A percentile compares a stretch with the other conserved stretches of the same genome.
These are phyloP conservation scores for Dysidea cf. avara DNA, from an alignment of 37 sponge, comb jelly and placozoan species.

Conservation along the genomic window DNA sequence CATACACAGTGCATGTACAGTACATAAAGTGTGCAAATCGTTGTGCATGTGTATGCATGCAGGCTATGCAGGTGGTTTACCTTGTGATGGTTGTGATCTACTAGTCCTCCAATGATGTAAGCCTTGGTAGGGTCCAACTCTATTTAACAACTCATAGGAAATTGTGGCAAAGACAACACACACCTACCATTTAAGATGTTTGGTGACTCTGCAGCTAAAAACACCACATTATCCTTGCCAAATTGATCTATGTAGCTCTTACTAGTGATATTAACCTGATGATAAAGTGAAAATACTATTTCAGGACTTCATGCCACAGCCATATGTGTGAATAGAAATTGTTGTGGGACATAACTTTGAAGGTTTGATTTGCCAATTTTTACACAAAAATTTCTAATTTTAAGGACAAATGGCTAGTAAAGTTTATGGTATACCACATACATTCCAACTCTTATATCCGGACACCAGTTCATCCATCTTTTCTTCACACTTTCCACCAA, in stretches of 20 bases:
- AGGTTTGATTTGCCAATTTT: too few species aligned
- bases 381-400: too few species aligned
- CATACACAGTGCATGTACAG: background rate
- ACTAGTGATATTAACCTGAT: constrained; percentile 28
- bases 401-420: too few species aligned
- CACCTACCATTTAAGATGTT: constrained; percentile 59
- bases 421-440: constrained; percentile 13
- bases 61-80: too few species aligned
- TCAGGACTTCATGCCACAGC: background rate
- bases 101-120: constrained; percentile 90
- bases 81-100: constrained; percentile 95
- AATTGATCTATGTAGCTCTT: constrained; percentile 57
- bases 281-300: background rate
- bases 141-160: background rate
- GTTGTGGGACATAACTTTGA: too few species aligned
- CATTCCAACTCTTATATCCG: constrained; percentile 69
- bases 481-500: constrained; percentile 44
- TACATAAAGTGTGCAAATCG: background rate
- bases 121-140: constrained; percentile 66
- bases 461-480: constrained; percentile 26
- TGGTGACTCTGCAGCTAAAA: constrained; percentile 75
- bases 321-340: too few species aligned
- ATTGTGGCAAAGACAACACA: background rate
- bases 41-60: background rate
- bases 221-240: constrained; percentile 64